Base-by-base conservation (phyloP, 2,888 invertebrate species). In the Acronicta alni region DNA sequence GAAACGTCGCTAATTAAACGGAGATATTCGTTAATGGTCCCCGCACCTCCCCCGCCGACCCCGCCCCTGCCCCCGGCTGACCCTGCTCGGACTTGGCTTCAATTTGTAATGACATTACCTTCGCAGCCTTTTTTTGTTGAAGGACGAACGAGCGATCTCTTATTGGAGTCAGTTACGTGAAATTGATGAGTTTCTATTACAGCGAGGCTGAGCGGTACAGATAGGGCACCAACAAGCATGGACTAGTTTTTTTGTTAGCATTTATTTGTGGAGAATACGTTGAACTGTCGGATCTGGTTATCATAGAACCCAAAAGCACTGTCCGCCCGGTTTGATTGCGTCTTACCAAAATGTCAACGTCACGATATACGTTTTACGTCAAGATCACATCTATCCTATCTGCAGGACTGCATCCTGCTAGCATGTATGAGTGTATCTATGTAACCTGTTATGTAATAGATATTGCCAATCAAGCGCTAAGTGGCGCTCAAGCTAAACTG, bases 1-100 rank as follows among this genome's bases (percentile, higher is more conserved):
- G 83, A 82, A 83, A 79, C 80, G 77, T 75, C 77, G 85, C 87
- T 89, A 89, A 90, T 89, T 89, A 89, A 87, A 87, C 84, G 79
- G 82, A 85, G 85, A 87, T 86, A 85, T 84, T 83, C 84, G 84
- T 78, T 83, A 83, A 84, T 83, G 82, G 79, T 57, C 61, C 67
- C 54, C 65, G 35, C 37, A 37, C 64, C 66, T 54, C 45, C 23
- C 14, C 30, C 17, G 32, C 37, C 39, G 45, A 30, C 26, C 54
- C 43, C 20, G 17, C 20, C 46, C 26, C 49, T 37, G 48, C 35
- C 51, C 55, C 7, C n/a, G 39, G 43, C 62, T 68, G 75, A 59
- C 70, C 67, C 62, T 47, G 63, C 54, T 60, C 62, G 62, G 60
- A 74, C 74, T 75, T 75, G 76, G 67, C 72, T 69, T 71, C 70